Conservation (phyloP, 2,113 vertebrate species). For the Acrocephalus arundinaceus region DNA sequence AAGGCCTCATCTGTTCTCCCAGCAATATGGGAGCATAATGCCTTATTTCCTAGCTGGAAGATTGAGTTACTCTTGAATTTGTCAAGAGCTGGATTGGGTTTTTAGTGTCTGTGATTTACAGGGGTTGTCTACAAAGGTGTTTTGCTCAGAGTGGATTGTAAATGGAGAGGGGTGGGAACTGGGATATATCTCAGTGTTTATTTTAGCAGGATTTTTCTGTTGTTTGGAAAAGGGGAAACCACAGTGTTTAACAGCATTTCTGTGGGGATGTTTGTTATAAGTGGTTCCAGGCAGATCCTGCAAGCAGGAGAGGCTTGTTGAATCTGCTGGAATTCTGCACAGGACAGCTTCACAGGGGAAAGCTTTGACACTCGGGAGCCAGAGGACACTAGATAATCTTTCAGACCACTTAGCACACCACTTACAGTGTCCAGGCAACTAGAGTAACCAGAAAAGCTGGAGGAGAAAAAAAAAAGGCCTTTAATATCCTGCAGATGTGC, state of each 20-base stretch:
- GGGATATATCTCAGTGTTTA: background rate
- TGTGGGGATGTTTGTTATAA: background rate
- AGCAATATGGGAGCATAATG: background rate
- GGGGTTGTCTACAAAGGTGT: background rate
- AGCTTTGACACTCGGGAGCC: background rate
- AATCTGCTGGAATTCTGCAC: background rate
- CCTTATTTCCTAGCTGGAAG: background rate
- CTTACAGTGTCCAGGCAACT: background rate
- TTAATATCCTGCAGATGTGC: conserved; percentile 43
- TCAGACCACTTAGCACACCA: background rate
- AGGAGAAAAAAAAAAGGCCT: background rate
- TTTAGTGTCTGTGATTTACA: background rate
- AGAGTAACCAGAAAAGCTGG: background rate
- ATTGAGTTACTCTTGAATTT: background rate
- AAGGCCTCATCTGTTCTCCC: background rate
- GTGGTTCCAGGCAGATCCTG: background rate
- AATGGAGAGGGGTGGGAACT: background rate
- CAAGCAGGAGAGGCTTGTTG: background rate
- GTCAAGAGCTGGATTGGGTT: background rate
- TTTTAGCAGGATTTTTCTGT: background rate
- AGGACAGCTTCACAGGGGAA: background rate
- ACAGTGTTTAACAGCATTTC: background rate
- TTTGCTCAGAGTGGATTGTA: background rate
- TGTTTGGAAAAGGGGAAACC: background rate
- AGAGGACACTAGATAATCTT: conserved; percentile 1